Evolutionary conservation across 2,113 vertebrate species (phyloP), one percentile per base, ranked within the genome.

Genomic region (Sakesphorus luctuosus): DNA sequence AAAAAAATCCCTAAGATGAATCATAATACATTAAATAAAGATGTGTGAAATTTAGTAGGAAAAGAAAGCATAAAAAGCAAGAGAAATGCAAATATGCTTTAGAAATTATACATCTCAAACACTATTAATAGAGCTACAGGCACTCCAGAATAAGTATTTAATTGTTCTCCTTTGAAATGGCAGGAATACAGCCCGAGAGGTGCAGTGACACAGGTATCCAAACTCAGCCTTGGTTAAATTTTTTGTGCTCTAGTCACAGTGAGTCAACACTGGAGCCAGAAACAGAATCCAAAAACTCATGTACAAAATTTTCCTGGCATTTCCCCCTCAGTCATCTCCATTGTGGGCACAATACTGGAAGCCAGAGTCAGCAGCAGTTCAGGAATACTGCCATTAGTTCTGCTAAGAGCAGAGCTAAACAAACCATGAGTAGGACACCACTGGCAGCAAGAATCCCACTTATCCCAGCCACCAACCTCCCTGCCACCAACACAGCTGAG

Each of bases 211-310:
- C 69, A 85, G 67, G 90, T 76, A 84, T 5, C 68, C 46, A 87
- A 84, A 74, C 74, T 65, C 59, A 23, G 82, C 29, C 84, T 80
- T 1, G 1, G 75, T 33, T 29, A 56, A 61, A 68, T 94, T 79
- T 83, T 90, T 92, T 33, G 50, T 18, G 81, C 58, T 87, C 59
- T 67, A 73, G 66, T 96, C 94, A 94, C 0, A 35, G n/a, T 88
- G 95, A 96, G 67, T 94, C 93, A 96, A 89, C 63, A 15, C 35
- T 2, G 7, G 50, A 92, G 84, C 77, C 93, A 96, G 87, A 94
- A 94, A 95, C 83, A 92, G 73, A 92, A 95, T 84, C 92, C 73
- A 90, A 92, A 72, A 96, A 93, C 88, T 96, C 93, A 96, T 71
- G 79, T 71, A 92, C 86, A 80, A 96, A 91, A 77, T 85, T 87